phyloP scores from a whole-genome alignment of 1,140 invertebrate species.

The Uloborus diversus region DNA sequence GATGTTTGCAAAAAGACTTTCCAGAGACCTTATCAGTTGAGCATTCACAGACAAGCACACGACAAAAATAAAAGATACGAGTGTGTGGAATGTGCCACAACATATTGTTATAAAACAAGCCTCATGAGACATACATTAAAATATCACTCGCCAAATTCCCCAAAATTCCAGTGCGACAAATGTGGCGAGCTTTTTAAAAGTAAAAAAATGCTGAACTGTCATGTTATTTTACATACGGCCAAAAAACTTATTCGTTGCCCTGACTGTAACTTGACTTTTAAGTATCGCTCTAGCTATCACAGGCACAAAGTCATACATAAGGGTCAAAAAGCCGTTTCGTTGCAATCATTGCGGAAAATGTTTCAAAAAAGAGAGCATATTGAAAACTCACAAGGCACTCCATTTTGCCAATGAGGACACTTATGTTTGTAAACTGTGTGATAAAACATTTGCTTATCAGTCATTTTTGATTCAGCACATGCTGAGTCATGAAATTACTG shows the following conservation, averaged over 20 bases:
- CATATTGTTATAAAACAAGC: slow-evolving; percentile 27
- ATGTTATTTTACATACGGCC: slow-evolving; percentile 18
- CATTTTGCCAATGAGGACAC: slow-evolving; percentile 20
- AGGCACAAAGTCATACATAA: slow-evolving; percentile 10
- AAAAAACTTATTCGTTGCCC: slow-evolving; percentile 34
- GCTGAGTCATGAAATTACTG: neutral
- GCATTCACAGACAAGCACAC: slow-evolving; percentile 2
- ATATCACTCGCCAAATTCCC: slow-evolving; percentile 18
- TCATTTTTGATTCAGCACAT: slow-evolving; percentile 25
- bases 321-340: slow-evolving; percentile 13
- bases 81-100: slow-evolving; percentile 13
- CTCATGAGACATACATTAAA: slow-evolving; percentile 7
- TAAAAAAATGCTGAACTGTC: slow-evolving; percentile 25
- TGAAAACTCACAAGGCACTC: slow-evolving; percentile 6
- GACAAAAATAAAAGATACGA: neutral
- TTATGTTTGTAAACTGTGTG: slow-evolving; percentile 9
- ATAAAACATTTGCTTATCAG: slow-evolving; percentile 13
- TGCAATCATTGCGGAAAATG: slow-evolving; percentile 8
- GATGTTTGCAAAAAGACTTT: slow-evolving; percentile 16
- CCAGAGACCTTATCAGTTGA: slow-evolving; percentile 19
- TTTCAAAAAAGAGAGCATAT: neutral
- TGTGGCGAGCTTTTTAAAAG: slow-evolving; percentile 25
- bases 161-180: slow-evolving; percentile 3
- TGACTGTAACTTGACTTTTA: slow-evolving; percentile 6
- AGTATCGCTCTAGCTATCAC: slow-evolving; percentile 17